Base-by-base conservation (phyloP, 2,797 vertebrate species). In the Clangula hyemalis region DNA sequence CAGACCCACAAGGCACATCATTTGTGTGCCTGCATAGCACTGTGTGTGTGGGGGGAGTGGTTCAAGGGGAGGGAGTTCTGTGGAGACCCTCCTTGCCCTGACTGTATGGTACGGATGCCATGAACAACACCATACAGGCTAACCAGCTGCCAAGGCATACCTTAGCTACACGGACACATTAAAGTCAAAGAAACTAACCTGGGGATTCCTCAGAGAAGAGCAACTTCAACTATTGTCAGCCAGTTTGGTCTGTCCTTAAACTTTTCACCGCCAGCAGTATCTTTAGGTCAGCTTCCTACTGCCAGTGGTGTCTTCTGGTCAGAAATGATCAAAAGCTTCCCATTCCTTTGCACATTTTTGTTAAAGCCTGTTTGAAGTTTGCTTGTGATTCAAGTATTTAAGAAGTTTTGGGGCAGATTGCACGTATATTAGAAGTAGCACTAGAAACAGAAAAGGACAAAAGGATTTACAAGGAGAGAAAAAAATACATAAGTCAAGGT, bases 261-360 rank as follows among this genome's bases (percentile, higher is more conserved):
- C 9, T 83, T 85, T 54, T 54, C 61, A 22, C 47, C 47, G 62
- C 47, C 54, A 32, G 28, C 25, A 36, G 32, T 38, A 60, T 27
- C 15, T 41, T 36, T 70, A 75, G 43, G 32, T 87, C 41, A 74
- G 4, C 28, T 6, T 82, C 25, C 39, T 71, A 53, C 10, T 49
- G 72, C 28, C n/a, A 54, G 36, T 3, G 2, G 11, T 80, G 41
- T 69, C 30, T 93, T 87, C 61, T 80, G 19, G 28, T 83, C 49
- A 77, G 76, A 85, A 87, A 70, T n/a, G 57, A 88, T 58, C 38
- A 75, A 78, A 75, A 86, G 21, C 39, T 84, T 70, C 89, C 71
- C 60, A 20, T 87, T 30, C n/a, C 27, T 74, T 70, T 68, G 41
- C 18, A 20, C 1, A 1, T 45, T 12, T 66, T 93, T 90, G 10